Conservation (phyloP, 2,113 vertebrate genomes). For the Tiliqua scincoides region DNA sequence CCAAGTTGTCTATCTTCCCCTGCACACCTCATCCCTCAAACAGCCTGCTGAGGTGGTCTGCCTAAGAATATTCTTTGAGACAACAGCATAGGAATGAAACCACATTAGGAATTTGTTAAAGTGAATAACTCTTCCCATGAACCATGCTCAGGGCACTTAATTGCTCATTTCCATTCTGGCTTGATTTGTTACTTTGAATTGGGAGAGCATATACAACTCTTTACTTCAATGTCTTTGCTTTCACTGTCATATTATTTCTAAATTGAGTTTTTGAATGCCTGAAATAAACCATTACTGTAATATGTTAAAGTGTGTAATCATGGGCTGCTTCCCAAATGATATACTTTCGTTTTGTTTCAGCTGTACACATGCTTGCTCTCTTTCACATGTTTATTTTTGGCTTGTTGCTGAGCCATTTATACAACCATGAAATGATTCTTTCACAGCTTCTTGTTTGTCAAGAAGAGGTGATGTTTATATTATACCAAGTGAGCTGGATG, state of each 20-base stretch:
- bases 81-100: background rate
- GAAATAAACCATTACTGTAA: background rate
- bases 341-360: slow-evolving; percentile 36
- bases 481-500: slow-evolving; percentile 31
- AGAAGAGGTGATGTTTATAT: slow-evolving; percentile 44
- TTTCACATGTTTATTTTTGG: slow-evolving; percentile 59
- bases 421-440: slow-evolving; percentile 63
- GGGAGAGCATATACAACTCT: slow-evolving; percentile 56
- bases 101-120: background rate
- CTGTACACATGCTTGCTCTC: slow-evolving; percentile 43
- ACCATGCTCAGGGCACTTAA: background rate
- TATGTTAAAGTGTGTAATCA: slow-evolving; percentile 5
- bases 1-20: too few species aligned
- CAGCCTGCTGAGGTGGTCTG: background rate
- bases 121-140: background rate
- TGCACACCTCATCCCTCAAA: too few species aligned
- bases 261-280: slow-evolving; percentile 46
- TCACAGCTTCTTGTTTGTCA: slow-evolving; percentile 56
- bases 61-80: background rate
- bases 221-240: slow-evolving; percentile 46
- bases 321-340: slow-evolving; percentile 41
- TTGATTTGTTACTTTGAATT: slow-evolving; percentile 63
- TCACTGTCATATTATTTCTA: slow-evolving; percentile 41
- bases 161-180: slow-evolving; percentile 23
- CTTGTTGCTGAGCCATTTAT: slow-evolving; percentile 61